Percentiles rank a stretch among this genome's conserved stretches.
phyloP scores from a whole-genome alignment of 2,113 vertebrate genomes.

The Progne subis region DNA sequence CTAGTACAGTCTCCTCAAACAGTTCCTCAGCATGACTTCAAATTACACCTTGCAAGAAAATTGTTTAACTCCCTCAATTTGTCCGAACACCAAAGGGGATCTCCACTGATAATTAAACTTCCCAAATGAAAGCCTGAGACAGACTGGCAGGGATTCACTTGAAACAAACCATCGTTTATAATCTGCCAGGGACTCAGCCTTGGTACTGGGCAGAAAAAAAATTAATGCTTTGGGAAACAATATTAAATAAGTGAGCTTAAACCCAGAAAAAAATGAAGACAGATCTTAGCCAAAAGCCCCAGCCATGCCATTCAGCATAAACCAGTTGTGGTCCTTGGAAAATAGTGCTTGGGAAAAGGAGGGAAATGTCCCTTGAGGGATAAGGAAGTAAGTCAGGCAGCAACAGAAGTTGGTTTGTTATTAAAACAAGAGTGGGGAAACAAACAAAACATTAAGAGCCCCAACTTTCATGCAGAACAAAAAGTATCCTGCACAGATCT shows the following conservation, averaged over 20 bases:
- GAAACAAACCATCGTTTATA: not conserved
- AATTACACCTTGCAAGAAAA: constrained; percentile 7
- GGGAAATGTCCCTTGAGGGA: not conserved
- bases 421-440: not conserved
- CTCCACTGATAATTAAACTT: not conserved
- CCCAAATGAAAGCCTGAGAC: not conserved
- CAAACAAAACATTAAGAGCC: not conserved
- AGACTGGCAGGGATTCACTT: not conserved
- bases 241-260: not conserved
- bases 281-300: not conserved
- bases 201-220: not conserved
- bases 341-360: not conserved
- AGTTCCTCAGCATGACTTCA: constrained; percentile 11
- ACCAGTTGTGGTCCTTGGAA: not conserved
- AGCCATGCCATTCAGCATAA: not conserved
- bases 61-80: constrained; percentile 4
- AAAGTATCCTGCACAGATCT: not conserved
- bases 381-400: not conserved
- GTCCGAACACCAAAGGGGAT: not conserved
- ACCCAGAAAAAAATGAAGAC: not conserved
- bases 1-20: not conserved
- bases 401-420: not conserved
- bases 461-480: not conserved
- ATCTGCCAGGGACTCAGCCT: not conserved
- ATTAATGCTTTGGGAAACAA: not conserved